A percentile compares a stretch with the other conserved stretches of the same genome.
These are phyloP conservation scores for Cebus imitator DNA, from an alignment of 2,113 vertebrate genomes.

Conservation along the genomic window DNA sequence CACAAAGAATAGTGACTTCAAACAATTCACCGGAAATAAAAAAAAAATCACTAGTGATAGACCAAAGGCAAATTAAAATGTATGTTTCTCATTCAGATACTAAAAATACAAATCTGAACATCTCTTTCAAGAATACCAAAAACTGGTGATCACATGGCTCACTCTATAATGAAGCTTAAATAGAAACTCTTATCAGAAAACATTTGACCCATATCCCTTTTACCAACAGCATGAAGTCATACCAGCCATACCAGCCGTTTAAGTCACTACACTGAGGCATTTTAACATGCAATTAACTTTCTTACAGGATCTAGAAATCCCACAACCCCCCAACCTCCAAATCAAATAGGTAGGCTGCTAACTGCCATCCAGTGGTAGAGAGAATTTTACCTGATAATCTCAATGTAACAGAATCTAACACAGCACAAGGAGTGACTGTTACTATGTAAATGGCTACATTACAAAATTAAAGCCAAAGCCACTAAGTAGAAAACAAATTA, in stretches of 20 bases:
- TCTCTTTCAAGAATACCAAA: background rate
- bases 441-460: background rate
- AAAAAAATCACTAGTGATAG: background rate
- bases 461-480: background rate
- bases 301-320: background rate
- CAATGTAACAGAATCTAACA: accelerated
- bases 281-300: background rate
- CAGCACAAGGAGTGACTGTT: background rate
- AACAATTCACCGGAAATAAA: background rate
- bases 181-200: background rate
- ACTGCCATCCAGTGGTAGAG: accelerated
- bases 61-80: background rate
- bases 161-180: background rate
- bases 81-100: background rate
- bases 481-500: constrained; percentile 8
- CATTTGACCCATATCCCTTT: background rate
- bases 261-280: background rate
- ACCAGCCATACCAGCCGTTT: background rate
- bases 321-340: background rate
- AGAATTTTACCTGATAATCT: background rate
- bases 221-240: background rate
- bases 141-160: background rate
- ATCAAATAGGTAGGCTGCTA: background rate
- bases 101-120: background rate
- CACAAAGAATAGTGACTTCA: background rate